Conservation (phyloP, 37 sponge, comb jelly and placozoan species). For the Lycopodina hypogea region DNA sequence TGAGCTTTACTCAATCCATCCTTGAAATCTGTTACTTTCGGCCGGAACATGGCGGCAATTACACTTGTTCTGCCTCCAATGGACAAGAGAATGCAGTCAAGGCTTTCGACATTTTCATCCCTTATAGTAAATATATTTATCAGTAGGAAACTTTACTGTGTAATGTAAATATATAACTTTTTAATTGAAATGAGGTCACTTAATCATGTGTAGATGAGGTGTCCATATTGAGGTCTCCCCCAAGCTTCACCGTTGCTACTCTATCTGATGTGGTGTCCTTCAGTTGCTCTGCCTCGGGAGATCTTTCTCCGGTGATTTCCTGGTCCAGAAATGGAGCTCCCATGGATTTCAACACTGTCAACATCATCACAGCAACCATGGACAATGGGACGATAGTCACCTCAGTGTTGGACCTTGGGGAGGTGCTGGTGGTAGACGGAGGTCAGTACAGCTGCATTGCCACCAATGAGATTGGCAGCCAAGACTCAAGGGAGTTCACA, state of each 20-base stretch:
- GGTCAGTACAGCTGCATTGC: constrained; percentile 26
- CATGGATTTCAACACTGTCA: neutral
- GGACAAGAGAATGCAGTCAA: neutral
- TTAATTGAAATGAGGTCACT: too few species aligned
- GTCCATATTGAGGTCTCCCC: neutral
- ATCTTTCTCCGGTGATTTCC: constrained; percentile 16
- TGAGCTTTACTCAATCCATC: constrained; percentile 5
- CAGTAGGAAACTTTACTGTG: neutral
- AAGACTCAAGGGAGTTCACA: neutral
- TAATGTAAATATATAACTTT: too few species aligned
- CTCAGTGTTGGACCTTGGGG: neutral
- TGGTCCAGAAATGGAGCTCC: constrained; percentile 19
- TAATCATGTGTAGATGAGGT: neutral
- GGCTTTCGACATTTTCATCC: neutral
- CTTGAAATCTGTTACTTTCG: neutral
- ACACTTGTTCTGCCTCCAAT: constrained; percentile 13
- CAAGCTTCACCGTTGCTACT: neutral
- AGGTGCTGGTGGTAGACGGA: constrained; percentile 8
- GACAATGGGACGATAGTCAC: neutral
- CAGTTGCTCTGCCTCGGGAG: constrained; percentile 34
- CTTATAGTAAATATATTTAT: neutral
- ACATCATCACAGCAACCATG: neutral
- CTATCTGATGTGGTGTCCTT: neutral
- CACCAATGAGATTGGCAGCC: neutral
- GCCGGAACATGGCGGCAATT: neutral